Base-by-base conservation (phyloP, 2,888 invertebrate species). In the Gymnoscelis rufifasciata region DNA sequence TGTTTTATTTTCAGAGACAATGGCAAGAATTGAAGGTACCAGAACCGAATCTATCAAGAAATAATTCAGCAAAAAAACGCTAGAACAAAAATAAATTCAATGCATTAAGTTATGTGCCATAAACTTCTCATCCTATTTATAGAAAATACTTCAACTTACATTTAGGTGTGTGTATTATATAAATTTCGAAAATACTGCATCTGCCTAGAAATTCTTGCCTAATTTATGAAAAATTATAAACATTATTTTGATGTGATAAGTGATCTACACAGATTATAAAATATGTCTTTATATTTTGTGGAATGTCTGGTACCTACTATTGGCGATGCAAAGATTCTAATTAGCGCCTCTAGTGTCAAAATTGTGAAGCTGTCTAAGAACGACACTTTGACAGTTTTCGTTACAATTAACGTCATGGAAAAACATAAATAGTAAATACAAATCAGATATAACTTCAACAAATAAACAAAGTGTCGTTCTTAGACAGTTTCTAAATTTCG, bases 1-100 rank as follows among this genome's bases (percentile, higher is more conserved):
- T 8, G 14, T 3, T 4, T 10, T 5, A 11, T 19, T 35, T 35
- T 38, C 78, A 88, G 88, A 87, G 83, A 77, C 76, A 86, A 71
- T 88, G 88, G 88, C 75, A 78, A 13, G 87, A 87, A 56, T 59
- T 87, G 12, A 83, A 80, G 68, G 83, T 87, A 51, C 78, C 80
- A 7, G 86, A 84, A 45, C 73, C 80, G 2, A 74, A 63, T 37
- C 48, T 72, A 11, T 68, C 53, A 14, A 47, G 52, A 31, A 48
- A 43, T 12, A 50, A 47, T 12, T 53, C 53, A 13, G 38, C 37
- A 2, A 57, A 51, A 47, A 35, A 28, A n/a, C 27, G 30, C 6
- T 53, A 53, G 38, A 10, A 36, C 15, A 38, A 13, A 1, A 1
- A 12, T n/a, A 29, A 1, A 10, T 30, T 26, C 15, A 15, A 36